Percentiles rank a stretch among this genome's conserved stretches.
Conservation (phyloP, 2,797 vertebrate species). For the Rhyacichthys aspro region DNA sequence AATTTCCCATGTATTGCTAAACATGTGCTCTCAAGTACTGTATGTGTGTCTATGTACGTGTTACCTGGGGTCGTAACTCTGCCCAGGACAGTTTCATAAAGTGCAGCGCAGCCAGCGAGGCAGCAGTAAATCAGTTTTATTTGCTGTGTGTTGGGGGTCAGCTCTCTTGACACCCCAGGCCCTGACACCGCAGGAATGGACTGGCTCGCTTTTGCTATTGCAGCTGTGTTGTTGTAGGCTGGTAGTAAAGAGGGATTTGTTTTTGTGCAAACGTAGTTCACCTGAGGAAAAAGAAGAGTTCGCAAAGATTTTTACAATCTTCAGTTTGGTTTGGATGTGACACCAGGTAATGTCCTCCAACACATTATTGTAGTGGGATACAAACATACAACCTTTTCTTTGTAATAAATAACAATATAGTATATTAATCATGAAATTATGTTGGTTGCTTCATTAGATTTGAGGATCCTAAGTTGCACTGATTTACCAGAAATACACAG, state of each 20-base stretch:
- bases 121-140: conserved; percentile 81
- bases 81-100: conserved; percentile 80
- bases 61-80: conserved; percentile 75
- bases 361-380: not conserved
- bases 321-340: conserved; percentile 42
- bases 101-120: conserved; percentile 68
- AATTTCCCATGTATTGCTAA: conserved; percentile 38
- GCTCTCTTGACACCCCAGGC: conserved; percentile 76
- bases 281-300: conserved; percentile 55
- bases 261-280: conserved; percentile 53
- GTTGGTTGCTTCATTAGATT: no score
- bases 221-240: conserved; percentile 76
- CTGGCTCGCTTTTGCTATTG: conserved; percentile 69
- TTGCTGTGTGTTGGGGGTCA: conserved; percentile 77
- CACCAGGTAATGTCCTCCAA: not conserved
- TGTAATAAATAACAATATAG: no score
- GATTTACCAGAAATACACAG: conserved; percentile 4
- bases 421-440: no score
- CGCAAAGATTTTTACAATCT: conserved; percentile 27
- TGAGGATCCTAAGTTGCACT: no score
- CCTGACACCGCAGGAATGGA: conserved; percentile 69
- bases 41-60: conserved; percentile 53
- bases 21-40: conserved; percentile 25
- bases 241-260: conserved; percentile 60
- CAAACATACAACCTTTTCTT: no score